Conservation (phyloP, 2,113 vertebrate genomes). For the Dromas ardeola region DNA sequence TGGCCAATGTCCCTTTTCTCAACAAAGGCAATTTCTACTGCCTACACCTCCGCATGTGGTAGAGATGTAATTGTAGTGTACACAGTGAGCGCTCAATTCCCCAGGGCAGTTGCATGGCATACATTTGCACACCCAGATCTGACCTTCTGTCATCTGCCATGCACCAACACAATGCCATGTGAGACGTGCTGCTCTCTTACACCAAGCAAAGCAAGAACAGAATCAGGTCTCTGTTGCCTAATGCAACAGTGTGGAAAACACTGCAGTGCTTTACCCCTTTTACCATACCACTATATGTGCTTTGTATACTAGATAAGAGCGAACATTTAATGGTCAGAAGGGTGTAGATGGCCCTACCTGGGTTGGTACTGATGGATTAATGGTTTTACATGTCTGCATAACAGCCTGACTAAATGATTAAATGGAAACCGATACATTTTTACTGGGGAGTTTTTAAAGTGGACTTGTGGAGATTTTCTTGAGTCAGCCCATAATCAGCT, state of each 20-base stretch:
- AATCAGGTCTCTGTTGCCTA: not conserved
- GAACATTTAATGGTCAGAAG: not conserved
- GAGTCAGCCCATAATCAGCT: not conserved
- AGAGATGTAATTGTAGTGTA: not conserved
- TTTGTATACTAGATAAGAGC: not conserved
- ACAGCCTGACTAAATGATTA: not conserved
- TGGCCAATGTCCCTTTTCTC: not conserved
- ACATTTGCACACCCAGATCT: not conserved
- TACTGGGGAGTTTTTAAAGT: not conserved
- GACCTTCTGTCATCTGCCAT: not conserved
- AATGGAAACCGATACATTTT: not conserved
- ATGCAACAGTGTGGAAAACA: not conserved
- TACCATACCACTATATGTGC: not conserved
- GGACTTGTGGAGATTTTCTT: not conserved
- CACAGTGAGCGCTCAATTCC: not conserved
- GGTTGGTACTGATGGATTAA: not conserved
- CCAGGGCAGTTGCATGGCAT: fast-evolving
- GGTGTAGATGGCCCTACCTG: not conserved
- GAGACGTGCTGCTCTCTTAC: not conserved
- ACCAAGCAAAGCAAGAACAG: not conserved
- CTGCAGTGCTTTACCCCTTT: not conserved
- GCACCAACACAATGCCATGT: fast-evolving
- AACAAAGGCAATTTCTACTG: not conserved
- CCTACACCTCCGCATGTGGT: not conserved
- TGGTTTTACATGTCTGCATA: not conserved